Evolutionary conservation across 1,140 invertebrate species (phyloP), one percentile per base, ranked within the genome.

Genomic region (Heliconius himera): DNA sequence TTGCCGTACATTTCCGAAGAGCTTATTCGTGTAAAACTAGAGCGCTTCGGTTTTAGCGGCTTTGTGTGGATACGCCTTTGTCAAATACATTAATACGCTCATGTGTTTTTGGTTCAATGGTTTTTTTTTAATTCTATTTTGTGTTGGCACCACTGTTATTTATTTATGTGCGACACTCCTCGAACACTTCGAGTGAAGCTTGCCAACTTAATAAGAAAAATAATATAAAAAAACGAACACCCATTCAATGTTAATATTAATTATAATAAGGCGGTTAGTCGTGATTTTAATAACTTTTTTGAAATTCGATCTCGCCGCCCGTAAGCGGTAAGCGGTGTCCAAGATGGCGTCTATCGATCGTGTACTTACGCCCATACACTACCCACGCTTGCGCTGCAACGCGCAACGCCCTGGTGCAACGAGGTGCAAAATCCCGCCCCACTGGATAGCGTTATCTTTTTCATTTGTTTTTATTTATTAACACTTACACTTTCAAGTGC

Each of bases 271-370:
- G 22, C 60, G 22, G 60, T 13, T 66, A 66, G 60, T 66, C 60
- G 8, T 66, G 60, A 81, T 81, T 74, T 77, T 81, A 77, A 81
- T 77, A 33, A 74, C 46, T 77, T 74, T 77, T 81, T 77, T 81
- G 80, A 81, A 81, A 81, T 81, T 81, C 80, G 80, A 81, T 81
- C 75, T 72, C 81, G 74, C 79, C 74, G 84, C 84, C 86, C 84
- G 84, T 86, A 87, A 85, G 85, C 89, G 86, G 84, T 86, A 87
- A 85, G 85, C 89, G 86, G 86, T 87, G 83, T 85, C 83, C 85
- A 93, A 93, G 89, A 93, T 93, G 92, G 92, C 91, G 90, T 86
- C 87, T 83, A 92, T 91, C 91, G 91, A 91, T 92, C 83, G 83
- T 82, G 80, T 80, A 85, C 86, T 78, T 87, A 91, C 91, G 90